Evolutionary conservation across 30 jellyfish, hydroid and myxozoan species (phyloP), one percentile per base, ranked within the genome.

Genomic region (Hydractinia symbiolongicarpus): DNA sequence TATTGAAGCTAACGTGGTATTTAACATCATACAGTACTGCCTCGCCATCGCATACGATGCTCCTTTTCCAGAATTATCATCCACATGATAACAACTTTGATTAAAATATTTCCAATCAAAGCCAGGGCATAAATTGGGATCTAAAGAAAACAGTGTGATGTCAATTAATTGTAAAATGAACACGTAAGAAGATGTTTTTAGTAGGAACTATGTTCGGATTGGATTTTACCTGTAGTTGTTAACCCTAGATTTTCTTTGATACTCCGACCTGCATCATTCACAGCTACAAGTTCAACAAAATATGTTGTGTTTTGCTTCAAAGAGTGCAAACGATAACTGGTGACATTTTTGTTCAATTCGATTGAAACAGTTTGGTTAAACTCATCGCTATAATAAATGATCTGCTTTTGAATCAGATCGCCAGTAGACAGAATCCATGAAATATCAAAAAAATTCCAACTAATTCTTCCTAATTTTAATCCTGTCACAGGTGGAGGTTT

Each of bases 401-500:
- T 13, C 40, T 64, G 74, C 8, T 13, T 51, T 6, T 7, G 19
- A 13, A 64, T 51, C 9, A 64, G 74, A 13, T 64, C 74, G 19
- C 74, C 74, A 64, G 74, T 13, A n/a, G 74, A 64, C 17, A 51
- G 74, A n/a, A 51, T 64, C 74, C 74, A 64, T 6, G 40, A 7
- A 44, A 64, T 1, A 7, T n/a, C 40, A 13, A 64, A n/a, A 7
- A 51, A 64, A 13, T 64, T 64, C 74, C 74, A 64, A 64, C 16
- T 13, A 6, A 51, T 7, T 64, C 40, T 51, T 13, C 9, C 16
- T 64, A 13, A 7, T 6, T 7, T 64, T 64, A 64, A n/a, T 13
- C 9, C 40, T 6, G 74, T 5, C 74, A 30, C 44, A 30, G 74
- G 17, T 6, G 19, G 74, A 7, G 74, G 74, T 7, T 7, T 13